Base-by-base conservation (phyloP, 2,888 invertebrate species). In the Agapetus fuscipes region DNA sequence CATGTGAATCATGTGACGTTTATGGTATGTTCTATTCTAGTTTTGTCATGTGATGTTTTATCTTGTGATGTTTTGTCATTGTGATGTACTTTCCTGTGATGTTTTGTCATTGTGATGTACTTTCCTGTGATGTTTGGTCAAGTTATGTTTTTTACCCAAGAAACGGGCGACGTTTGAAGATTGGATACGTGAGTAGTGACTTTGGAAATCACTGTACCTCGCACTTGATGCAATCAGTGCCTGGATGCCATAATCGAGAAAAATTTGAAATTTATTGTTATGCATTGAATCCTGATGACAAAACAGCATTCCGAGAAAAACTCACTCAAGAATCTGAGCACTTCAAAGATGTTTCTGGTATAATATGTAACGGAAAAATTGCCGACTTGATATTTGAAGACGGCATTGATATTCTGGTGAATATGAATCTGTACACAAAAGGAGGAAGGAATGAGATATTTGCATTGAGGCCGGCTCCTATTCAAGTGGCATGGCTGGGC, bases 201-300 rank as follows among this genome's bases (percentile, higher is more conserved):
- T 94, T 94, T 59, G 91, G 93, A 16, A 94, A 94, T 62, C 93
- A 94, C 64, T 93, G 93, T 26, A 94, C 93, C 9, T 89, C 89
- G 29, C 93, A 94, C 65, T 66, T 94, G 51, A 94, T 94, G 93
- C 93, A 94, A 60, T 88, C 88, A 25, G 80, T 94, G 45, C 93
- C 93, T n/a, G 93, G 91, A 10, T 67, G 88, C 46, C 90, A 90
- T 55, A 76, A 86, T 47, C 72, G 77, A 33, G 61, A 64, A 15
- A 65, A 69, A 40, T 85, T 93, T 1, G 93, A 93, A 62, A 78
- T 90, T 32, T 83, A 78, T 55, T 83, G 83, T 55, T 83, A 83
- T 53, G 89, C 91, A 1, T 66, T 94, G 27, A 88, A 87, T 53
- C 74, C 85, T 32, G 90, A 94, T 58, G 93, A 94, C 61, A 84